These are phyloP conservation scores for Metellina segmentata DNA, from an alignment of 2,888 invertebrate genomes.

Conservation along the genomic window DNA sequence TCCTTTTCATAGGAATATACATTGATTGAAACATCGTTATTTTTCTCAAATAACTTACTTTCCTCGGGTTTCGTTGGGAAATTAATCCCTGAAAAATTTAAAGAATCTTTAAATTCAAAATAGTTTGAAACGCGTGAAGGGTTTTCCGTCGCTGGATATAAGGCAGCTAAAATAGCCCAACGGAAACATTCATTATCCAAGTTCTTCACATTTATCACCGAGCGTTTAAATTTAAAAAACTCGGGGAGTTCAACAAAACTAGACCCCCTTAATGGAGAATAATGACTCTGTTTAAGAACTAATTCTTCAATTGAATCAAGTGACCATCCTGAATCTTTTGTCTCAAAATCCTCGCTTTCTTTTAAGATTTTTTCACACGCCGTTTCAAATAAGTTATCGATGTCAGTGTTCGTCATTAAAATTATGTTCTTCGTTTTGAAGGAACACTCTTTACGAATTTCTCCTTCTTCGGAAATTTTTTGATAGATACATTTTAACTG, in stretches of 20 bases:
- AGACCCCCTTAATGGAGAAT: not conserved
- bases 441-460: too few species aligned
- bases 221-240: not conserved
- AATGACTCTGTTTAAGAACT: too few species aligned
- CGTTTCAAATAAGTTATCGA: too few species aligned
- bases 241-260: not conserved
- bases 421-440: too few species aligned
- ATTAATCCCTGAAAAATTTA: not conserved
- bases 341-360: too few species aligned
- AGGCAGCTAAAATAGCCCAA: not conserved
- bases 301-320: not conserved
- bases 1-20: not conserved
- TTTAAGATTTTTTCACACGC: too few species aligned
- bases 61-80: too few species aligned
- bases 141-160: not conserved
- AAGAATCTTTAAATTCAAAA: not conserved
- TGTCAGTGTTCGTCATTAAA: too few species aligned
- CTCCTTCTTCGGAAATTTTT: too few species aligned
- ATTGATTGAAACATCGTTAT: not conserved
- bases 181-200: not conserved
- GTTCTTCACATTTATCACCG: not conserved
- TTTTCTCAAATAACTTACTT: too few species aligned
- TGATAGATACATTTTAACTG: too few species aligned
- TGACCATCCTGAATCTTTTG: not conserved
- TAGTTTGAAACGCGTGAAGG: not conserved